These are phyloP conservation scores for Spicauda simplicius DNA, from an alignment of 2,888 invertebrate species.

Conservation along the genomic window DNA sequence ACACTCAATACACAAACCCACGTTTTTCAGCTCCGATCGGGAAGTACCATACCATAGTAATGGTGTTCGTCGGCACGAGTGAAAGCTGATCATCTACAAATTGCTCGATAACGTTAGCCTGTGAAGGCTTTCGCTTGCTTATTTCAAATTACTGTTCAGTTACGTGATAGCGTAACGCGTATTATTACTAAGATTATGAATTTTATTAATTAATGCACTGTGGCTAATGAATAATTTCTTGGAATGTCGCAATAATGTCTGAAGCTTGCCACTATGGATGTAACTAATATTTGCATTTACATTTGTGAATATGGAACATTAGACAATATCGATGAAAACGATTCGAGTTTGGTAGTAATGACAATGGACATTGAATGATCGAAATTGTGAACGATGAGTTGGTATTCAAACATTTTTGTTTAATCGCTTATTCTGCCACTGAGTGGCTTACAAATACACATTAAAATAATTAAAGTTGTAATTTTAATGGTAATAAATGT, in stretches of 20 bases:
- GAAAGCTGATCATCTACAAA: conserved; percentile 32
- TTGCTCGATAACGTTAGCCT: conserved; percentile 14
- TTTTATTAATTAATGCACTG: not conserved
- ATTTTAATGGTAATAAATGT: too few species aligned
- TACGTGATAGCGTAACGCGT: not conserved
- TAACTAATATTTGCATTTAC: too few species aligned
- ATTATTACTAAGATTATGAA: not conserved
- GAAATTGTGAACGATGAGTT: too few species aligned
- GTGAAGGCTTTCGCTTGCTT: conserved; percentile 29
- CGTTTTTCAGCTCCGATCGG: conserved; percentile 10
- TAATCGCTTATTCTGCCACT: too few species aligned
- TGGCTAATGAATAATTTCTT: not conserved
- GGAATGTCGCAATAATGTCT: not conserved
- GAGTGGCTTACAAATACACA: too few species aligned
- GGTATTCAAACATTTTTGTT: too few species aligned
- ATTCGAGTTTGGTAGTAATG: too few species aligned
- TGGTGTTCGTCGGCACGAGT: conserved; percentile 22
- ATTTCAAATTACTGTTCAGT: not conserved
- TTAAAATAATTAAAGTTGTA: too few species aligned
- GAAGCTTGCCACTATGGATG: too few species aligned
- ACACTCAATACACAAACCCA: not conserved
- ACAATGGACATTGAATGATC: too few species aligned
- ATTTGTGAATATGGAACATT: too few species aligned
- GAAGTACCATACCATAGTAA: conserved; percentile 8
- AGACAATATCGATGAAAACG: too few species aligned